Conservation (phyloP, 2,888 invertebrate genomes). For the Portevinia maculata region DNA sequence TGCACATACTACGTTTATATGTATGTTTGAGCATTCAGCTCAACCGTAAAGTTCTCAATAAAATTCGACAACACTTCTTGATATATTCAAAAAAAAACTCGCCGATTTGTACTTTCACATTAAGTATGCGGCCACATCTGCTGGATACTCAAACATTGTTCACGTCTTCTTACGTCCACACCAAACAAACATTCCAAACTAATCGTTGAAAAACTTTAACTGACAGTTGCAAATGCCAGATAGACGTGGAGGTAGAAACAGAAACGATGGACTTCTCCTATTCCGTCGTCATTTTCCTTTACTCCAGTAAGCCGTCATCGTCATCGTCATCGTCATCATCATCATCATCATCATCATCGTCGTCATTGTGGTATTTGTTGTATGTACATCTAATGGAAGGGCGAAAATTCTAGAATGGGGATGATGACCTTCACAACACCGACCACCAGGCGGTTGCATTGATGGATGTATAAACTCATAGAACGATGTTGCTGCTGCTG, state of each 20-base stretch:
- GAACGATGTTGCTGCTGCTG: conserved; percentile 24
- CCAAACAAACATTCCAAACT: conserved; percentile 41
- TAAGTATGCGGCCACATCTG: conserved; percentile 22
- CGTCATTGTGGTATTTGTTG: conserved; percentile 17
- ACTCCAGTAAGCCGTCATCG: conserved; percentile 2
- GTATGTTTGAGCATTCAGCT: too few relatives aligned
- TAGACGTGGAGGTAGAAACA: conserved; percentile 58
- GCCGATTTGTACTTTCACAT: conserved; percentile 25
- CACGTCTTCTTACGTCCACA: conserved; percentile 36
- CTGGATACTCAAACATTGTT: conserved; percentile 13
- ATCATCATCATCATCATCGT: conserved; percentile 8
- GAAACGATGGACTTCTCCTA: conserved; percentile 44
- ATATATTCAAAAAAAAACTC: conserved; percentile 4
- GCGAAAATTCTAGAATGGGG: conserved; percentile 35
- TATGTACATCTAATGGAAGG: conserved; percentile 21
- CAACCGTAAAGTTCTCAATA: conserved; percentile 12
- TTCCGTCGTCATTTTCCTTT: conserved; percentile 25
- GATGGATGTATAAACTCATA: conserved; percentile 65
- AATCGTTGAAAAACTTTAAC: conserved; percentile 57
- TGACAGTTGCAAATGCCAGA: conserved; percentile 65
- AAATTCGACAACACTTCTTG: conserved; percentile 30
- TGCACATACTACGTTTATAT: too few relatives aligned
- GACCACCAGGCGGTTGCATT: conserved; percentile 62
- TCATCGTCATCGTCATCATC: conserved; percentile 18
- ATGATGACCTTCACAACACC: conserved; percentile 64